A percentile compares a stretch with the other conserved stretches of the same genome.
phyloP scores from a whole-genome alignment of 2,888 invertebrate species.

The Muschampia plurimacula region DNA sequence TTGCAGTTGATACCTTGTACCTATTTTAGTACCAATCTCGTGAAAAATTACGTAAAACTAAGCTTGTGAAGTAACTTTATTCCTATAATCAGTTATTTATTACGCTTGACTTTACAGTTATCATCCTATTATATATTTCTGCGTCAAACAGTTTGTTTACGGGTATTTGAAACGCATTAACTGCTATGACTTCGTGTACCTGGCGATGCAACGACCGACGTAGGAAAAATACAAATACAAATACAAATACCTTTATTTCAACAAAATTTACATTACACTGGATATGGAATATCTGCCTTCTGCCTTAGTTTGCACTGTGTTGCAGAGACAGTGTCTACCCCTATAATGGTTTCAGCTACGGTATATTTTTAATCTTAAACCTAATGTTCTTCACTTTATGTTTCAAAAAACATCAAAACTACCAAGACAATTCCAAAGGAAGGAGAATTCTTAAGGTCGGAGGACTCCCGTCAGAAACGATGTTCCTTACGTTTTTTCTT shows the following conservation, averaged over 20 bases:
- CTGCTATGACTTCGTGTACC: constrained; percentile 16
- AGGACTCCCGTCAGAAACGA: no score
- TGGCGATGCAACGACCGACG: neutral
- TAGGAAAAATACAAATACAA: no score
- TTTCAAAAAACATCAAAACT: neutral
- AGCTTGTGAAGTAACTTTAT: constrained; percentile 23
- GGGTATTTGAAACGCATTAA: constrained; percentile 24
- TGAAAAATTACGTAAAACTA: neutral
- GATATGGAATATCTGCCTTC: no score
- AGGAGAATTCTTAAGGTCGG: no score
- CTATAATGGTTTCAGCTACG: no score
- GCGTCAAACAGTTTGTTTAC: constrained; percentile 37
- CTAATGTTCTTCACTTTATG: no score
- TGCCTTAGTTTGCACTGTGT: no score
- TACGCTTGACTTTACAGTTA: constrained; percentile 40
- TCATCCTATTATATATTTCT: constrained; percentile 37
- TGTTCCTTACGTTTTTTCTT: no score
- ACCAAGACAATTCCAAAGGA: neutral
- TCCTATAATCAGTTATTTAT: constrained; percentile 23
- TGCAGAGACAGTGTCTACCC: no score
- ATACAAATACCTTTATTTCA: no score
- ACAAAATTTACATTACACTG: no score
- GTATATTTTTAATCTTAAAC: no score
- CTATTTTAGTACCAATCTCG: neutral
- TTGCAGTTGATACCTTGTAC: neutral